phyloP scores from a whole-genome alignment of 2,113 vertebrate genomes.

The Fulica atra region DNA sequence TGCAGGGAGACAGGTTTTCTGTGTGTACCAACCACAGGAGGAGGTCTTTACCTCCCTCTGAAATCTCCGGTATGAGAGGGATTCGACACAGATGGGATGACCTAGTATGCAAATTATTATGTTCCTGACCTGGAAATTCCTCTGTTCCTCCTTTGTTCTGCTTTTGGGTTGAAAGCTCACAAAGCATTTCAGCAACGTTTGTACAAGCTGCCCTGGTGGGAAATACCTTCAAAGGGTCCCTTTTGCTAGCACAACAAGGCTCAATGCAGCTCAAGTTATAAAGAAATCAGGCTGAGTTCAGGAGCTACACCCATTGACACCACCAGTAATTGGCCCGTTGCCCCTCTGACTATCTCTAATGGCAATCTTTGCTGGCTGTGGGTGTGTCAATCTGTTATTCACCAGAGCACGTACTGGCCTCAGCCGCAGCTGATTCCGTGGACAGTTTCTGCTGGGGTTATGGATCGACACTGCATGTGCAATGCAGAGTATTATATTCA shows the following conservation, averaged over 20 bases:
- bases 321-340: neutral
- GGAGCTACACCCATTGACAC: neutral
- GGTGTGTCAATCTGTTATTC: neutral
- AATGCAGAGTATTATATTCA: neutral
- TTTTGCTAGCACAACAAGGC: neutral
- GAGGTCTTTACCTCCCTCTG: neutral
- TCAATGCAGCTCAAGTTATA: neutral
- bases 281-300: neutral
- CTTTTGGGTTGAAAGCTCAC: neutral
- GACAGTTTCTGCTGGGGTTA: neutral
- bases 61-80: neutral
- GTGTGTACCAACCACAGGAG: neutral
- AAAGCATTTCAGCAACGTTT: conserved; percentile 38
- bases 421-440: neutral
- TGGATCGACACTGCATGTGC: neutral
- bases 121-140: conserved; percentile 28
- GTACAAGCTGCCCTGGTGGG: conserved; percentile 7
- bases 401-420: neutral
- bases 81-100: neutral
- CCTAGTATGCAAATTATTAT: conserved; percentile 35
- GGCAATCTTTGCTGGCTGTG: neutral
- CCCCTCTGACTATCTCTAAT: neutral
- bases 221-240: conserved; percentile 39
- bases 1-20: neutral
- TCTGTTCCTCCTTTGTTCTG: conserved; percentile 39